A percentile compares a stretch with the other conserved stretches of the same genome.
Conservation (phyloP, 1,140 invertebrate species). For the Formica exsecta region DNA sequence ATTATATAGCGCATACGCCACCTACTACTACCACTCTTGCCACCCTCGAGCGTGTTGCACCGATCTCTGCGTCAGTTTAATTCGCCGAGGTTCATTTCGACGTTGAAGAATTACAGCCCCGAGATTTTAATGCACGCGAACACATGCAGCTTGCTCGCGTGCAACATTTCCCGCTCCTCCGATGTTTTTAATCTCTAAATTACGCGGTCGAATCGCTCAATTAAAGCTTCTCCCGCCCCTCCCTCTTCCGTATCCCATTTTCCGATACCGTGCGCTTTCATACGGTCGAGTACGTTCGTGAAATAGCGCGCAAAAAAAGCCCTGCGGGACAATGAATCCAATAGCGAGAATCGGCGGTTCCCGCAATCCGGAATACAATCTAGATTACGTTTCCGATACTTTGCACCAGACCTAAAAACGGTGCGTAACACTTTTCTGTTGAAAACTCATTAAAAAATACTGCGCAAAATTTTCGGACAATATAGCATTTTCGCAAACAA, state of each 20-base stretch:
- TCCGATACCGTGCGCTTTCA: constrained; percentile 9
- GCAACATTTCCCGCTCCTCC: constrained; percentile 5
- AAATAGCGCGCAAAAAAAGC: constrained; percentile 48
- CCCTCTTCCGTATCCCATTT: too few relatives aligned
- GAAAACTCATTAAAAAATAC: background rate
- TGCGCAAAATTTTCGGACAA: background rate
- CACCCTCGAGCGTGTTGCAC: constrained; percentile 18
- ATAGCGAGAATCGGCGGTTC: constrained; percentile 49
- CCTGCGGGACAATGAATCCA: constrained; percentile 36
- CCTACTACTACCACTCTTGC: background rate
- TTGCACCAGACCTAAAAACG: background rate
- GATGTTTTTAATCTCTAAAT: constrained; percentile 63
- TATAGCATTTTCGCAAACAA: too few relatives aligned
- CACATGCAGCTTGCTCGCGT: constrained; percentile 32
- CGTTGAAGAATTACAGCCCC: constrained; percentile 56
- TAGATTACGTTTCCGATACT: constrained; percentile 48
- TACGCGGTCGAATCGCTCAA: constrained; percentile 64
- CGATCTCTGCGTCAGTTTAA: constrained; percentile 61
- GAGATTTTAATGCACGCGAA: constrained; percentile 58
- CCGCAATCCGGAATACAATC: constrained; percentile 28
- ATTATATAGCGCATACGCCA: constrained; percentile 15
- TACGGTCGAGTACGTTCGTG: constrained; percentile 29
- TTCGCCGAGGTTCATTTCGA: constrained; percentile 58
- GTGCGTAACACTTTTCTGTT: background rate
- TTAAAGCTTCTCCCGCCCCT: constrained; percentile 30